phyloP scores from a whole-genome alignment of 92 coral and sea anemone genomes.

The Phenganax subtilis region DNA sequence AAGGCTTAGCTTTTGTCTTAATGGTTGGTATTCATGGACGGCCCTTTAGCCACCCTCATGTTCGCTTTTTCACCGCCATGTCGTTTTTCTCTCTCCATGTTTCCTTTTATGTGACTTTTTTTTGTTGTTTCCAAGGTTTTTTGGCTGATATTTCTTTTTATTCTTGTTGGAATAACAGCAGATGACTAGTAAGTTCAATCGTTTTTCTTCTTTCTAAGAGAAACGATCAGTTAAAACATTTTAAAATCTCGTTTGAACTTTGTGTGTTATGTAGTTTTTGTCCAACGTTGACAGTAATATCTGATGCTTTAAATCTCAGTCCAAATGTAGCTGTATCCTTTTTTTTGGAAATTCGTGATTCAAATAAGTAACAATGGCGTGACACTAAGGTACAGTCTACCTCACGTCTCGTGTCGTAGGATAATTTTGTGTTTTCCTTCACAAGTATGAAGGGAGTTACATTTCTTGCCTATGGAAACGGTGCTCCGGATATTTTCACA shows the following conservation, averaged over 20 bases:
- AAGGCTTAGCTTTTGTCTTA: slow-evolving; percentile 56
- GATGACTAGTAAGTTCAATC: slow-evolving; percentile 88
- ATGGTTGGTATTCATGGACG: slow-evolving; percentile 54
- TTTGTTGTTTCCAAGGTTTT: slow-evolving; percentile 47
- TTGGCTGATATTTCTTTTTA: slow-evolving; percentile 76
- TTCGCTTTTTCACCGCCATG: too few species aligned
- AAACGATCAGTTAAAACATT: not conserved
- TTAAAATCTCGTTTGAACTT: not conserved
- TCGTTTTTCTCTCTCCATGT: too few species aligned
- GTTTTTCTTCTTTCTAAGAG: not conserved
- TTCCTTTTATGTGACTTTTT: not conserved
- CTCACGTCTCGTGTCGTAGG: not conserved
- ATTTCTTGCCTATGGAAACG: slow-evolving; percentile 88
- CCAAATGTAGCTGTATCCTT: slow-evolving; percentile 92
- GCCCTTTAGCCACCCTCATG: too few species aligned
- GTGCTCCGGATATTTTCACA: slow-evolving; percentile 96
- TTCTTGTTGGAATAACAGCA: slow-evolving; percentile 78
- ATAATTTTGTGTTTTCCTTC: not conserved
- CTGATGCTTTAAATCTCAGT: slow-evolving; percentile 62
- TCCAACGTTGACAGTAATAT: slow-evolving; percentile 68
- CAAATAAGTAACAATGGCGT: not conserved
- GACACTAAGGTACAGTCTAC: not conserved
- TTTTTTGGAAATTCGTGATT: not conserved
- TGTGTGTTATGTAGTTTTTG: slow-evolving; percentile 59
- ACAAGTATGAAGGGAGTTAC: slow-evolving; percentile 67